Base-by-base conservation (phyloP, 30 jellyfish, hydroid and myxozoan genomes). In the Morbakka virulenta region DNA sequence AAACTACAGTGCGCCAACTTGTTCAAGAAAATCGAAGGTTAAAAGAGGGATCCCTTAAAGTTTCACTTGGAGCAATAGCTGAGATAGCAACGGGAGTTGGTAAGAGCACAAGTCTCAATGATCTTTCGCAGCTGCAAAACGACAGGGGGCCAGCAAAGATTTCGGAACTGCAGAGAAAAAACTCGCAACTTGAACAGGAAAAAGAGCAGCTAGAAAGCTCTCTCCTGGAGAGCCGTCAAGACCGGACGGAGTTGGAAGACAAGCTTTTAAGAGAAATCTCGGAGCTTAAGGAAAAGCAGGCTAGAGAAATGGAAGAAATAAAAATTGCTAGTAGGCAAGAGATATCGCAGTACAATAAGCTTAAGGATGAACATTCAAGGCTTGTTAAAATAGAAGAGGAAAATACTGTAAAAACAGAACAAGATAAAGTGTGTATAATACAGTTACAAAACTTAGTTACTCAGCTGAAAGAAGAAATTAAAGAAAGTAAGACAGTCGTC, bases 1-100 rank as follows among this genome's bases (percentile, higher is more conserved):
- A 91, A 68, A 89, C 89, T 0, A 87, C 47, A n/a, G 81, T 83
- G 0, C 67, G 94, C 31, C 67, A 77, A 26, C 91, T 91, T n/a
- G 36, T 36, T 29, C 69, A 49, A 12, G 98, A 91, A 50, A 91
- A 91, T 23, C 91, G 80, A 12, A 62, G 35, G 23, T 72, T 91
- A 35, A 72, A 50, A 24, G 70, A 64, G 32, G 20, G 50, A 28
- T 17, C 57, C 57, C 57, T 41, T 9, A 41, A 41, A 79, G 52
- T 22, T 24, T n/a, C 89, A 83, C 20, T 53, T 25, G 13, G 24
- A 32, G 50, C 52, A 65, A 69, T 71, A 29, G 90, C 79, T 50
- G 74, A 79, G 14, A 34, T 62, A 72, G 35, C 64, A 29, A 27
- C 76, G 13, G 64, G 50, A 51, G 53, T 30, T 21, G 62, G 35